A percentile compares a stretch with the other conserved stretches of the same genome.
Conservation (phyloP, 2,888 invertebrate genomes). For the Bellardia pandia region DNA sequence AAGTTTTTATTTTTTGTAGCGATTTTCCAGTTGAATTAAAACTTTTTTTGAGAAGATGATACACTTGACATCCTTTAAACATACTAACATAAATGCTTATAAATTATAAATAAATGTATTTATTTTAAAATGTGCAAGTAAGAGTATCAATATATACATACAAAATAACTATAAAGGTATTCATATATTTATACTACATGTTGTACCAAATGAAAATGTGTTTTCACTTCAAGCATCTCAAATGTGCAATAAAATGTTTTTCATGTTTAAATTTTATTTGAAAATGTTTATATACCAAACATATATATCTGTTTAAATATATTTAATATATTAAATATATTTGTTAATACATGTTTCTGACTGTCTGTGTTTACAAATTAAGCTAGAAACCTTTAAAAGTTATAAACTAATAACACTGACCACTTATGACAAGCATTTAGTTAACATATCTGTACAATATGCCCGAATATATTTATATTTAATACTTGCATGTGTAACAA, state of each 20-base stretch:
- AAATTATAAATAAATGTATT: slow-evolving; percentile 11
- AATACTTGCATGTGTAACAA: not conserved
- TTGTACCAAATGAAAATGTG: not conserved
- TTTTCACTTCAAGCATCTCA: slow-evolving; percentile 41
- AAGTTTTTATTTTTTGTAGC: too few relatives aligned
- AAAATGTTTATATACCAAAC: not conserved
- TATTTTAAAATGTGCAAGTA: slow-evolving; percentile 8
- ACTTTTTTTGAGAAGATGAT: slow-evolving; percentile 19
- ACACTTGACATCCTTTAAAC: slow-evolving; percentile 47
- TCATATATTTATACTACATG: not conserved
- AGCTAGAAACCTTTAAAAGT: not conserved
- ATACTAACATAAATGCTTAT: not conserved
- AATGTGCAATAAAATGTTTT: slow-evolving; percentile 55
- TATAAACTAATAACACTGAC: not conserved
- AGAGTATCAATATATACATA: not conserved
- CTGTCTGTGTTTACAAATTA: slow-evolving; percentile 26
- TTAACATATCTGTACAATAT: not conserved
- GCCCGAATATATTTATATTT: not conserved
- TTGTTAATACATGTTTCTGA: not conserved
- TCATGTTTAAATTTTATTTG: slow-evolving; percentile 21
- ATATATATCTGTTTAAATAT: not conserved
- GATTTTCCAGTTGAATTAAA: too few relatives aligned
- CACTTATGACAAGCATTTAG: slow-evolving; percentile 31
- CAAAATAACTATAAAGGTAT: slow-evolving; percentile 8
- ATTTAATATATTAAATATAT: not conserved